Conservation (phyloP, 2,888 invertebrate genomes). For the Athalia circularis region DNA sequence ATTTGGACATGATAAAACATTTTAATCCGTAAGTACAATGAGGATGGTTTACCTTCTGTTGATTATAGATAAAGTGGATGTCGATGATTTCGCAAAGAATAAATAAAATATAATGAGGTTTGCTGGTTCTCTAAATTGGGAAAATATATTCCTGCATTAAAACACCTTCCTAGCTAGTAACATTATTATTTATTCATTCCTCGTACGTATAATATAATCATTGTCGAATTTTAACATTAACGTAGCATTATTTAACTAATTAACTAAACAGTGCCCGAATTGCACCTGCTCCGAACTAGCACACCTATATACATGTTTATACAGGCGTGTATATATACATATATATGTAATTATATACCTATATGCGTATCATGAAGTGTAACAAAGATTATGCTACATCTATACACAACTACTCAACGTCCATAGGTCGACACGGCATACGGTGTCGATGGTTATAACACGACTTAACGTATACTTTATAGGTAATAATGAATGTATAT, state of each 20-base stretch:
- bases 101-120: no score
- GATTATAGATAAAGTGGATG: no score
- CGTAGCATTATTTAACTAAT: slow-evolving; percentile 58
- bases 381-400: slow-evolving; percentile 42
- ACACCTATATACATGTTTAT: slow-evolving; percentile 25
- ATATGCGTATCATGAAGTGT: background rate
- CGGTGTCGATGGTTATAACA: slow-evolving; percentile 30
- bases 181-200: slow-evolving; percentile 54
- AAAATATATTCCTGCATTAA: no score
- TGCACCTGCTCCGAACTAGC: slow-evolving; percentile 59
- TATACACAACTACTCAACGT: slow-evolving; percentile 64
- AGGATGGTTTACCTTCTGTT: no score
- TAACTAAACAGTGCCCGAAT: slow-evolving; percentile 52
- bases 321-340: background rate
- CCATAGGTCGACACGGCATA: slow-evolving; percentile 54
- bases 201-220: slow-evolving; percentile 53
- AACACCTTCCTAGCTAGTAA: slow-evolving; percentile 57
- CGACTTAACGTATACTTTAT: slow-evolving; percentile 3
- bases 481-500: slow-evolving; percentile 24
- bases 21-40: no score
- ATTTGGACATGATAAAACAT: no score
- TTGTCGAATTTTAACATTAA: slow-evolving; percentile 61
- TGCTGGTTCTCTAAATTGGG: no score
- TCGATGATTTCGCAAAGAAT: no score
- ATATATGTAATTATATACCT: background rate